Evolutionary conservation across 2,113 vertebrate genomes (phyloP).

Genomic region (Larimichthys crocea): DNA sequence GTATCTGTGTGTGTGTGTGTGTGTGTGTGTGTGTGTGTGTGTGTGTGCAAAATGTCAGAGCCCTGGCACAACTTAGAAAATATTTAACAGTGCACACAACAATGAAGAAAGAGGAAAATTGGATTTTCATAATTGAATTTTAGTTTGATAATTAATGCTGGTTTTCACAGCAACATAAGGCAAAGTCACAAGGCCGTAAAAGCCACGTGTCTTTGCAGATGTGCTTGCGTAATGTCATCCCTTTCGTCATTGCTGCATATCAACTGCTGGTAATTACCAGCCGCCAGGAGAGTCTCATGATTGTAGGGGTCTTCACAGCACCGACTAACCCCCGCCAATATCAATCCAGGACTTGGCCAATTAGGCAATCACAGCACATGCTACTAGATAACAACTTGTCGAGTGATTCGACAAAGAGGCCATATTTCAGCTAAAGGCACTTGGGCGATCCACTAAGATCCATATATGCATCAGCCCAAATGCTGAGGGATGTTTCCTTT

Average conservation of each 20-base stretch:
- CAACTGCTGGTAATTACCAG: conserved; percentile 49
- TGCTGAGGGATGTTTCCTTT: not conserved
- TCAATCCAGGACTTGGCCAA: not conserved
- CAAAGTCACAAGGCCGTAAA: not conserved
- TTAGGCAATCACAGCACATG: not conserved
- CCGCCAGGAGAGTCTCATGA: not conserved
- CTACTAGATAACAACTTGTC: conserved; percentile 8
- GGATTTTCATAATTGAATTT: not conserved
- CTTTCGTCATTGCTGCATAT: not conserved
- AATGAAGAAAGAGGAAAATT: not conserved
- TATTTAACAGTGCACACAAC: not conserved
- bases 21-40: not conserved
- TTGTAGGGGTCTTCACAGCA: not conserved
- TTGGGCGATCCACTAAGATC: not conserved
- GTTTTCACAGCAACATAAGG: not conserved
- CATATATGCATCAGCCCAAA: too few relatives aligned
- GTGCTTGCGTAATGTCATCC: not conserved
- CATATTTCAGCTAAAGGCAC: not conserved
- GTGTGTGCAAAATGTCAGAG: not conserved
- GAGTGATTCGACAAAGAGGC: conserved; percentile 1
- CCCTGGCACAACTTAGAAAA: conserved; percentile 32
- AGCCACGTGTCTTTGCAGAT: not conserved
- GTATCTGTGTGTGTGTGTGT: not conserved
- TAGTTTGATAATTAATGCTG: not conserved
- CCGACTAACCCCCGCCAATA: not conserved